Conservation (phyloP, 2,888 invertebrate species). For the Hymenopus coronatus region DNA sequence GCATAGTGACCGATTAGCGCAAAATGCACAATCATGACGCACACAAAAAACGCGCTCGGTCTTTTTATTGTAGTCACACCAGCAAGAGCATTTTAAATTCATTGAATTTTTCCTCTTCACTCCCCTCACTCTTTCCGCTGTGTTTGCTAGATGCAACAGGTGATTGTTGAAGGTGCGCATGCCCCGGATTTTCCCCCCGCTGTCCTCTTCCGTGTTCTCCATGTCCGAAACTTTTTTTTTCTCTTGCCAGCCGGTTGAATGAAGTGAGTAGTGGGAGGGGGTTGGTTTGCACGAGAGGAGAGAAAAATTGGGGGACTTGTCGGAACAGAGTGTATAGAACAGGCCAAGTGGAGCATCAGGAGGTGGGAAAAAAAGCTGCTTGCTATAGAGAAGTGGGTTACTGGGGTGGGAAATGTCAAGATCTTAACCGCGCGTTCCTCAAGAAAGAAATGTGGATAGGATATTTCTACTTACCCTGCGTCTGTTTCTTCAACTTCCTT, state of each 20-base stretch:
- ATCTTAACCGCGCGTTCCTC: neutral
- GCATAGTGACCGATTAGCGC: neutral
- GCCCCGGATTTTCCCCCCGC: neutral
- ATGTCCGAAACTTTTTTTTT: conserved; percentile 19
- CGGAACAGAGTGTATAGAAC: conserved; percentile 24
- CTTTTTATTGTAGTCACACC: conserved; percentile 15
- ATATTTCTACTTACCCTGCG: neutral
- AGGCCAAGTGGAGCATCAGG: neutral
- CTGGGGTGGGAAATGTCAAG: conserved; percentile 6
- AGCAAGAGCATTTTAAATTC: conserved; percentile 33
- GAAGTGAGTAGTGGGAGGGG: conserved; percentile 22
- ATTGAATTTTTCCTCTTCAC: conserved; percentile 31
- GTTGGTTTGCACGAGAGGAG: conserved; percentile 20
- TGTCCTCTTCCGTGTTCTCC: conserved; percentile 24
- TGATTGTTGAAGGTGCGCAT: conserved; percentile 23
- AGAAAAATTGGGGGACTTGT: conserved; percentile 35
- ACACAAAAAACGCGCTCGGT: neutral
- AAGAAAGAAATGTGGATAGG: neutral
- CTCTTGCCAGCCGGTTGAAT: conserved; percentile 21
- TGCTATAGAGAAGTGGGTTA: conserved; percentile 8
- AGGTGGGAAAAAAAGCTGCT: conserved; percentile 3
- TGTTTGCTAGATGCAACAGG: conserved; percentile 11
- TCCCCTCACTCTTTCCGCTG: neutral
- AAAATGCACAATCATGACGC: neutral
- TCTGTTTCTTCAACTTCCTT: neutral